Percentiles rank a stretch among this genome's conserved stretches.
Conservation (phyloP, 2,797 vertebrate genomes). For the Anomalospiza imberbis region DNA sequence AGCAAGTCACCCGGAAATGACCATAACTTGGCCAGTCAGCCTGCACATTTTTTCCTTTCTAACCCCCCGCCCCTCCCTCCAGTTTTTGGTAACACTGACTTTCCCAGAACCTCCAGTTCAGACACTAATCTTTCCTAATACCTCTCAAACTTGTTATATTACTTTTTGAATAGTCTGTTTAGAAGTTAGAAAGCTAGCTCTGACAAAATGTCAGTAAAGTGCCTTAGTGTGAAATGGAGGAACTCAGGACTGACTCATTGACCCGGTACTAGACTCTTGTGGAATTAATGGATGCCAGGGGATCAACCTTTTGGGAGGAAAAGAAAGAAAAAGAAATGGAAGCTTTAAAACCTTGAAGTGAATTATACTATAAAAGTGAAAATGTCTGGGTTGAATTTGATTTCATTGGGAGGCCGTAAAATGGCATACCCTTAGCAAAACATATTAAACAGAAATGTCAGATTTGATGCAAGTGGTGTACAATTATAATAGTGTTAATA, state of each 20-base stretch:
- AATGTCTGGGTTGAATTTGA: slow-evolving; percentile 75
- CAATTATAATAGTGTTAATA: slow-evolving; percentile 77
- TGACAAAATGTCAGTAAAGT: slow-evolving; percentile 88
- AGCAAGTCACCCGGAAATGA: slow-evolving; percentile 81
- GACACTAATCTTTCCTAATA: slow-evolving; percentile 67
- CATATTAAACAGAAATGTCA: slow-evolving; percentile 74
- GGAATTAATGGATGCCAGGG: slow-evolving; percentile 89
- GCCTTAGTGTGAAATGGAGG: slow-evolving; percentile 85
- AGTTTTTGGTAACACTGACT: slow-evolving; percentile 45
- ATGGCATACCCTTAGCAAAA: slow-evolving; percentile 68
- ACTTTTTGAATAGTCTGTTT: slow-evolving; percentile 79
- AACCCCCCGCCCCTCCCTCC: not conserved
- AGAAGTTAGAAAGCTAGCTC: slow-evolving; percentile 80
- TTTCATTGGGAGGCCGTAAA: slow-evolving; percentile 75
- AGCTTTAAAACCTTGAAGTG: slow-evolving; percentile 84
- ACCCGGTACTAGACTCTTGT: slow-evolving; percentile 86
- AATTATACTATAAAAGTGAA: slow-evolving; percentile 86
- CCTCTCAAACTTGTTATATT: slow-evolving; percentile 72
- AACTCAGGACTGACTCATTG: slow-evolving; percentile 86
- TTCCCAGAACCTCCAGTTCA: slow-evolving; percentile 54
- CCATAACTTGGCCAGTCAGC: slow-evolving; percentile 59
- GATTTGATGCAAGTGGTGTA: slow-evolving; percentile 70
- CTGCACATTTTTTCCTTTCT: slow-evolving; percentile 27
- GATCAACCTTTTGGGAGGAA: slow-evolving; percentile 76
- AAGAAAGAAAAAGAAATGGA: slow-evolving; percentile 80